Evolutionary conservation across 1,140 invertebrate species (phyloP), one percentile per base, ranked within the genome.

Genomic region (Neotoxoptera formosana): DNA sequence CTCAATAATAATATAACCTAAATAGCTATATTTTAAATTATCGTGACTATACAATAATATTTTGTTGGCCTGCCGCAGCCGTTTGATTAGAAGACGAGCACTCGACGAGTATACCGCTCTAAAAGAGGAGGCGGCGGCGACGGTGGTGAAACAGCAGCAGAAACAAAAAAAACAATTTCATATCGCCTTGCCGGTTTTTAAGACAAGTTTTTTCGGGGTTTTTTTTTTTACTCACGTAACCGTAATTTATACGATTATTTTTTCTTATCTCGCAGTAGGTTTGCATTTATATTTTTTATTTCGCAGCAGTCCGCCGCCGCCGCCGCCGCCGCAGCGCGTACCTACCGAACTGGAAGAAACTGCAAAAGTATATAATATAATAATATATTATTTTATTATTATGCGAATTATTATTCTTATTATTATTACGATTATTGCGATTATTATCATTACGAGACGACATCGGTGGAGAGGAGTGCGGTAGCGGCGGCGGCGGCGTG

Each of bases 201-300:
- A n/a, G 6, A 17, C 60, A n/a, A n/a, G 25, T 25, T 17, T n/a
- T n/a, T 87, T 87, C 4, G 23, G 60, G n/a, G n/a, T n/a, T n/a
- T n/a, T 2, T 6, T 47, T 87, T 87, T 87, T 87, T 87, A 87
- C 17, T 48, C 30, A 1, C 1, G 45, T 87, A n/a, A 47, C 45
- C 30, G 30, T 48, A 87, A 87, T 87, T 87, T 48, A 34, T 51
- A 48, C 30, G 86, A 87, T 48, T 87, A 87, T 51, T 87, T 48
- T n/a, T n/a, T n/a, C n/a, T 87, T 87, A n/a, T n/a, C n/a, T 87
- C 7, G 34, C n/a, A 87, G 86, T 14, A 34, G 14, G n/a, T n/a
- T n/a, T n/a, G n/a, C n/a, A n/a, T n/a, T n/a, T n/a, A n/a, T n/a
- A n/a, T n/a, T n/a, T n/a, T n/a, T n/a, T n/a, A n/a, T 87, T 87